Conservation (phyloP, 1,140 invertebrate species). For the Plectus sambesii region DNA sequence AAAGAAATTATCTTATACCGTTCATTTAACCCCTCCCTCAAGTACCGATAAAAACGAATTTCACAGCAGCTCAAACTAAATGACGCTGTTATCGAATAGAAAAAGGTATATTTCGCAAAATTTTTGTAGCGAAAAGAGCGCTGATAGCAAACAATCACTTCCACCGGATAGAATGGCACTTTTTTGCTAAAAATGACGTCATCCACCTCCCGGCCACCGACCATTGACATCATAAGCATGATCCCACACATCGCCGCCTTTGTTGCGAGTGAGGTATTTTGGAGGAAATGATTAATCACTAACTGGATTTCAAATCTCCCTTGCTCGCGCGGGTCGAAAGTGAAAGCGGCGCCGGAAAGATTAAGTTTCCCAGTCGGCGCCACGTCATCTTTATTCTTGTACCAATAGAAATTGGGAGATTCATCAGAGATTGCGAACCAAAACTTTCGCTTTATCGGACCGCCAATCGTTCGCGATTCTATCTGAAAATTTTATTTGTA, state of each 20-base stretch:
- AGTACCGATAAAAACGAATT: no score
- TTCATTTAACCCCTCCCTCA: no score
- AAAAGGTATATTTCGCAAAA: no score
- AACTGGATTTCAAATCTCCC: slow-evolving; percentile 27
- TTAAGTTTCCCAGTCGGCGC: slow-evolving; percentile 17
- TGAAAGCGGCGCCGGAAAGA: slow-evolving; percentile 23
- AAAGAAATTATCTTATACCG: no score
- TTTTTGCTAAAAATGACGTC: slow-evolving; percentile 16
- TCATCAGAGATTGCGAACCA: slow-evolving; percentile 28
- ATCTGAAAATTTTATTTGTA: no score
- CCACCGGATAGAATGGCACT: slow-evolving; percentile 8
- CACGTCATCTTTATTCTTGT: slow-evolving; percentile 22
- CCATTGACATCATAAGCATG: slow-evolving; percentile 11
- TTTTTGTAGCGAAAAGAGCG: no score
- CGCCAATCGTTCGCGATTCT: slow-evolving; percentile 17
- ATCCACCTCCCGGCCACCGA: slow-evolving; percentile 20
- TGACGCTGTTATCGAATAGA: no score
- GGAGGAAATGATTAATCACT: not conserved
- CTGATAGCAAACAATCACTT: no score
- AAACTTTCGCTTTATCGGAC: slow-evolving; percentile 15
- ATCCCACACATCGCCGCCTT: slow-evolving; percentile 8
- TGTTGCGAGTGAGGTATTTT: slow-evolving; percentile 2
- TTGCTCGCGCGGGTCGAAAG: slow-evolving; percentile 24
- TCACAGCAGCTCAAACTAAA: no score
- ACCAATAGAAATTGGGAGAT: slow-evolving; percentile 27